Evolutionary conservation across 2,797 vertebrate genomes (phyloP), one percentile per base, ranked within the genome.

Genomic region (Labroides dimidiatus): DNA sequence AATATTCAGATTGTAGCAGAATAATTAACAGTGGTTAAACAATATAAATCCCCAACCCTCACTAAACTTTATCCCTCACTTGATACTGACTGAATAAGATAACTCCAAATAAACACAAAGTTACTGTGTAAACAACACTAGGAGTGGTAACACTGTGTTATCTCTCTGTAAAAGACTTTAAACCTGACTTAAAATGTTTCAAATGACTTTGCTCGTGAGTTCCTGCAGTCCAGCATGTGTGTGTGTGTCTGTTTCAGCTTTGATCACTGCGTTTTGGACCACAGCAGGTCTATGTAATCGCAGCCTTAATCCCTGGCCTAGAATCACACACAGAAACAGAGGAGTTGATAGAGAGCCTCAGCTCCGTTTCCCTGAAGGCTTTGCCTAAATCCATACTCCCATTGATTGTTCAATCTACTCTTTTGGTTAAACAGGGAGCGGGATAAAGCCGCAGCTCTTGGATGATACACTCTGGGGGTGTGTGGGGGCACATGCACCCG

Each of bases 271-370:
- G 77, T 87, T 90, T 80, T 78, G 75, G 69, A 77, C 84, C 80
- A 77, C 76, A 83, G 82, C 68, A 77, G 71, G 76, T 78, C 75
- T 85, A 70, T 91, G 87, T 94, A 88, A 92, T 88, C 68, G 21
- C 82, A 76, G 75, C 60, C 64, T 70, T 87, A 90, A 89, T 88
- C 79, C 86, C 51, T 55, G 60, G 75, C 81, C 82, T 84, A 67
- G 45, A 87, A 87, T 85, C 81, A 77, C 78, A 88, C 72, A 57
- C 78, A 62, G 82, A 72, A 81, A 85, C 81, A 72, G 81, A 63
- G 72, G 80, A 87, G 76, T 78, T 72, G 78, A 83, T 80, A 70
- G 48, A 86, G 85, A 83, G 36, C 67, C 69, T 69, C 66, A 58
- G 24, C 58, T 70, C 68, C 33, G 68, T 75, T 78, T 75, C 83